These are phyloP conservation scores for Diachasmimorpha longicaudata DNA, from an alignment of 1,140 invertebrate genomes.

Conservation along the genomic window DNA sequence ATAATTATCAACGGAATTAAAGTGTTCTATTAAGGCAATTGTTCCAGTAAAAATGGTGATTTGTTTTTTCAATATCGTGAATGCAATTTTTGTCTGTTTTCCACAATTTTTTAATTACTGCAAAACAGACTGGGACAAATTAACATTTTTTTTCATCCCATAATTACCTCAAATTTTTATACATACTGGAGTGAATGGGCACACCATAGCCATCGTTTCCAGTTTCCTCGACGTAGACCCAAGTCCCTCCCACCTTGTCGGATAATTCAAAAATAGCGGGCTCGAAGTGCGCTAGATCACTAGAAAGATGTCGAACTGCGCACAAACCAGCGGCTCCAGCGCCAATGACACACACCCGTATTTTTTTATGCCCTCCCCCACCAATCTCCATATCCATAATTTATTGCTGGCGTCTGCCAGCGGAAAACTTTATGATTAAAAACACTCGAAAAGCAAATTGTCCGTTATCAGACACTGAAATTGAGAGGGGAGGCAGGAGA, in stretches of 20 bases:
- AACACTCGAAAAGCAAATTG: not conserved
- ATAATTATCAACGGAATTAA: not conserved
- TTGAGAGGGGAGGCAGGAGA: not conserved
- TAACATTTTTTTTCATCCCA: not conserved
- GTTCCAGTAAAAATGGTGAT: no score
- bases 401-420: not conserved
- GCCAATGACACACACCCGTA: conserved; percentile 73
- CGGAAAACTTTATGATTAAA: not conserved
- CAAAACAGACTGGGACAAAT: not conserved
- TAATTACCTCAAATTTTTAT: conserved; percentile 59
- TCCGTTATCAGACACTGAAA: not conserved
- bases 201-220: conserved; percentile 67
- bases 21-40: no score
- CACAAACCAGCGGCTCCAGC: conserved; percentile 80
- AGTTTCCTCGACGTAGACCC: conserved; percentile 73
- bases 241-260: conserved; percentile 71
- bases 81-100: no score
- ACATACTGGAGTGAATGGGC: conserved; percentile 77
- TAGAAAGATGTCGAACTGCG: conserved; percentile 67
- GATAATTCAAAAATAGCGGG: conserved; percentile 71
- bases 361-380: conserved; percentile 20
- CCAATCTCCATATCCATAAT: not conserved
- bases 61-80: no score
- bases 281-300: conserved; percentile 49
- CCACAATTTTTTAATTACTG: no score